phyloP scores from a whole-genome alignment of 2,888 invertebrate genomes.

The Campopleginae sp. region DNA sequence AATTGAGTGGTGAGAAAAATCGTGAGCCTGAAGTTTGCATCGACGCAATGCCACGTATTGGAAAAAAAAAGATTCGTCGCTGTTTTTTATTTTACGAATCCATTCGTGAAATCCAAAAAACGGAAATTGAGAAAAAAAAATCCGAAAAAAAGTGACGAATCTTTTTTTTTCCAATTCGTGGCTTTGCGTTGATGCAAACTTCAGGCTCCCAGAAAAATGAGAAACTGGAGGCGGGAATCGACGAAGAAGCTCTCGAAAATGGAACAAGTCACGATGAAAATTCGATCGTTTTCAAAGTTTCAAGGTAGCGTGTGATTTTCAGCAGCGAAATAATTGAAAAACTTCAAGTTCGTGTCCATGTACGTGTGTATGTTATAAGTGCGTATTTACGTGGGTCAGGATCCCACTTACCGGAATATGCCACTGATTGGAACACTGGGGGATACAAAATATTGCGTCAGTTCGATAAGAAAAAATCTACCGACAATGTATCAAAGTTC shows the following conservation, averaged over 20 bases:
- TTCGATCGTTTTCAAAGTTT: constrained; percentile 13
- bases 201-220: too few relatives aligned
- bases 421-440: constrained; percentile 98
- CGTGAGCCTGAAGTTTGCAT: too few relatives aligned
- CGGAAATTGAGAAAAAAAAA: too few relatives aligned
- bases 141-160: too few relatives aligned
- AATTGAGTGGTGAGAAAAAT: constrained; percentile 44
- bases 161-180: too few relatives aligned
- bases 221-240: constrained; percentile 72
- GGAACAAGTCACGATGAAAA: constrained; percentile 68
- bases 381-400: constrained; percentile 81
- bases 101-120: too few relatives aligned
- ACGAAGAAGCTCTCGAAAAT: constrained; percentile 25
- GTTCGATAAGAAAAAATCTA: constrained; percentile 76
- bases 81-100: too few relatives aligned
- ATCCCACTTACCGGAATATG: constrained; percentile 96
- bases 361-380: constrained; percentile 34
- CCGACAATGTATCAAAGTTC: constrained; percentile 59
- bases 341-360: constrained; percentile 45
- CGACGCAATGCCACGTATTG: too few relatives aligned
- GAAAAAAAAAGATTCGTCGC: too few relatives aligned
- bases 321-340: constrained; percentile 58
- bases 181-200: too few relatives aligned
- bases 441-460: constrained; percentile 85
- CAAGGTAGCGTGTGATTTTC: constrained; percentile 66